Evolutionary conservation across 2,113 vertebrate genomes (phyloP), one percentile per base, ranked within the genome.

Genomic region (Struthidea cinerea): DNA sequence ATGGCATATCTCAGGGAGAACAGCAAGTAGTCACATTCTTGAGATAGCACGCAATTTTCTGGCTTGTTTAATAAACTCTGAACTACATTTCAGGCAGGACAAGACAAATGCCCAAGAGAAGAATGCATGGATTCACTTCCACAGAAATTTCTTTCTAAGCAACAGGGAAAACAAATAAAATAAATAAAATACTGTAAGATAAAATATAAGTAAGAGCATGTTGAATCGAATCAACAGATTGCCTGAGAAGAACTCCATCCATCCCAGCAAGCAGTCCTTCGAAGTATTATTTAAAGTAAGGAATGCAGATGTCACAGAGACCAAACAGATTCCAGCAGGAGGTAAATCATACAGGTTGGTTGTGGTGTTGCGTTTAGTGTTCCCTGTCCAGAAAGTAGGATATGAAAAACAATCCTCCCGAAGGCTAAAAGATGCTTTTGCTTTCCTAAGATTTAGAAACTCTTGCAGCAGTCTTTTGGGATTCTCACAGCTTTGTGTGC

Each of bases 11-110:
- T 96, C 84, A 93, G 84, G 64, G 22, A 91, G 81, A 94, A 75
- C 1, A 84, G 92, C 61, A 94, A 95, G 94, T n/a, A 93, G 79
- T 16, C 75, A 74, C 94, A 95, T 96, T 94, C 89, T 69, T 96
- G 61, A 93, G 79, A 95, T 65, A 90, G 89, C 73, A 75, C 64
- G 65, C 77, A 67, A 47, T 84, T 89, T 96, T 95, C 85, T 96
- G 89, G 64, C 78, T 90, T 93, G 42, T 68, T 94, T 95, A 73
- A 92, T 88, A 96, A 97, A 93, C 82, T 83, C 68, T 59, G 37
- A 93, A 60, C 73, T 89, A 52, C 76, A 75, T 75, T 93, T 90
- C 55, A 90, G 73, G 69, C 89, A 87, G 85, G 37, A 88, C 49
- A 85, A 84, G 84, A 75, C 61, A 75, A 87, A 94, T 23, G 24